A percentile compares a stretch with the other conserved stretches of the same genome.
These are phyloP conservation scores for Pseudomyrmex cubaensis DNA, from an alignment of 1,140 invertebrate species.

Conservation along the genomic window DNA sequence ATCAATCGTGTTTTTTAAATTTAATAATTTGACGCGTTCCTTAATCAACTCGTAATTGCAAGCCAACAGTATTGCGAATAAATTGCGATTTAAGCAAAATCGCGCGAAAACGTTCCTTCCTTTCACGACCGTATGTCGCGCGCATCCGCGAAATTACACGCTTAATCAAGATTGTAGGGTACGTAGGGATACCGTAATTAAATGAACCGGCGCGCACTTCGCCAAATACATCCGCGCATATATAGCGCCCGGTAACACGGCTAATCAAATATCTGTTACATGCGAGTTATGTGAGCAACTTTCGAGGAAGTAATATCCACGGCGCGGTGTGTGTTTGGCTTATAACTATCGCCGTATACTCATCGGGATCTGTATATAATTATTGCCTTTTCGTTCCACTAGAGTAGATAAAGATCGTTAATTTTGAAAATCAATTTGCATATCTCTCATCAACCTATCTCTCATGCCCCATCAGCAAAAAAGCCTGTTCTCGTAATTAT, in stretches of 20 bases:
- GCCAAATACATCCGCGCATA: slow-evolving; percentile 34
- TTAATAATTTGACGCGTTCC: background rate
- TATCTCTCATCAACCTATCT: background rate
- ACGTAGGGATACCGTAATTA: slow-evolving; percentile 32
- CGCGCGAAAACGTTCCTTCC: slow-evolving; percentile 19
- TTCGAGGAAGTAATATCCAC: slow-evolving; percentile 56
- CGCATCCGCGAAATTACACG: slow-evolving; percentile 15
- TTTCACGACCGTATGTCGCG: slow-evolving; percentile 22
- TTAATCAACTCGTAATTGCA: background rate
- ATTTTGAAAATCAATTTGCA: slow-evolving; percentile 15
- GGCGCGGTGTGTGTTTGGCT: slow-evolving; percentile 4
- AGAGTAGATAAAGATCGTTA: background rate
- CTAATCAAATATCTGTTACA: slow-evolving; percentile 62
- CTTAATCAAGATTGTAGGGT: slow-evolving; percentile 33
- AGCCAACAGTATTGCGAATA: too few species aligned
- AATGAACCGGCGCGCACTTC: slow-evolving; percentile 50
- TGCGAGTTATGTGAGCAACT: slow-evolving; percentile 58
- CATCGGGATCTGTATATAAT: slow-evolving; percentile 6
- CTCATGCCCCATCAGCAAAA: too few species aligned
- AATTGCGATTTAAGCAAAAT: background rate
- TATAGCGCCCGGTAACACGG: slow-evolving; percentile 42
- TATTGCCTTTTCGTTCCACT: background rate
- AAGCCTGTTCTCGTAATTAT: background rate
- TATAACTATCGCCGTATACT: background rate
- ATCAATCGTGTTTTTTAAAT: too few species aligned